These are phyloP conservation scores for Octodon degus DNA, from an alignment of 2,113 vertebrate species.

Conservation along the genomic window DNA sequence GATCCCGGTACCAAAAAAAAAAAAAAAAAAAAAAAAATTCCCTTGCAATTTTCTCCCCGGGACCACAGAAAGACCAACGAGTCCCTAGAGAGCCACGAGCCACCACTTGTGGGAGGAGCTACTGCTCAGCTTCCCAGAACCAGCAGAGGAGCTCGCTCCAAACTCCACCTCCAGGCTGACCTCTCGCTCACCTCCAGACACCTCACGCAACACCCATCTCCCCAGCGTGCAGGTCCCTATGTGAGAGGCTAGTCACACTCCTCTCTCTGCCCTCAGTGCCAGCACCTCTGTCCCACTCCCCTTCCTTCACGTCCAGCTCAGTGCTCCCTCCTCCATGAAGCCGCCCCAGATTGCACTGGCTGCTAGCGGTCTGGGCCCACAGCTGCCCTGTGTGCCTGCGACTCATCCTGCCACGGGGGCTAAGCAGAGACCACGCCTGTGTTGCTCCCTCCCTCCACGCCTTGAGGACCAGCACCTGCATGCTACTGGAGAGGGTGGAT, in stretches of 20 bases:
- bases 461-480: neutral
- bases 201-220: too few relatives aligned
- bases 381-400: neutral
- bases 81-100: too few relatives aligned
- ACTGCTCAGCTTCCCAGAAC: neutral
- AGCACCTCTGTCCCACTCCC: neutral
- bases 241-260: neutral
- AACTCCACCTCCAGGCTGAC: neutral
- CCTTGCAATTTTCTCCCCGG: too few relatives aligned
- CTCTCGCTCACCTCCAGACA: neutral
- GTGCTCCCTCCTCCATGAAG: neutral
- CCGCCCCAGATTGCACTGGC: accelerated
- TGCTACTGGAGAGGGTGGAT: neutral
- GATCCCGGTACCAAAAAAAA: too few relatives aligned
- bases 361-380: neutral
- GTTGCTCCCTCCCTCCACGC: neutral
- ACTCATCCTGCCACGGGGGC: neutral
- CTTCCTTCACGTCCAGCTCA: neutral
- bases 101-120: neutral
- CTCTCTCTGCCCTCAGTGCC: neutral
- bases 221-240: neutral
- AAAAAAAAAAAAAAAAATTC: too few relatives aligned
- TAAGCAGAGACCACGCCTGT: neutral
- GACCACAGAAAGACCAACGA: too few relatives aligned
- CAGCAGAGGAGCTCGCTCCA: neutral